Base-by-base conservation (phyloP, 1,140 invertebrate genomes). In the Euura lappo region DNA sequence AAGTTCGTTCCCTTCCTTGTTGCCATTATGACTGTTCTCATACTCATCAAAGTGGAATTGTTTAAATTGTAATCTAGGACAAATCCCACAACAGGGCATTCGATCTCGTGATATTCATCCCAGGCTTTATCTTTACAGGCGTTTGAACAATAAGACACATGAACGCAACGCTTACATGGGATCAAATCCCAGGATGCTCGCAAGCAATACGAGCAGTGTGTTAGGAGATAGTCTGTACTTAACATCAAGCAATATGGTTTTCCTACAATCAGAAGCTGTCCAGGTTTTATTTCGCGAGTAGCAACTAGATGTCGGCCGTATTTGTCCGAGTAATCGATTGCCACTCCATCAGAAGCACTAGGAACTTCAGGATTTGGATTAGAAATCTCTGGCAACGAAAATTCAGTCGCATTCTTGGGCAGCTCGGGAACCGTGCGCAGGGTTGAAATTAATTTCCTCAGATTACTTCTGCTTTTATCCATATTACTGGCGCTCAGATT, bases 191-290 rank as follows among this genome's bases (percentile, higher is more conserved):
- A 88, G 79, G 86, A 88, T 74, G 91, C 86, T 45, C 88, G 87
- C 75, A 94, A 90, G 81, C 96, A 98, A 77, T 94, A 88, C 78
- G 91, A 91, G 80, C 96, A 98, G 80, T 93, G 90, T 45, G 89
- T 90, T 6, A 88, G 84, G 46, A 86, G 85, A 79, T 92, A 89
- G 11, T 90, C 82, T 51, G 89, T 87, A n/a, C 91, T 78, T 42
- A 96, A 80, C 2, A 94, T 86, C 8, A 89, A 89, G 47, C 92
- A 89, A 83, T 93, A 97, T 7, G 95, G 93, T 68, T 92, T 89
- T 87, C 98, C 96, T 51, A 93, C 87, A 47, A 92, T 92, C n/a
- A 98, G 77, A 44, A 96, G 87, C 85, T 97, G 93, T 1, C 95
- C 96, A 13, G 92, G 89, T 74, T 85, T 81, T 72, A 95, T 90